These are phyloP conservation scores for Mesorhabditis sp. DNA, from an alignment of 2,888 invertebrate species.

Conservation along the genomic window DNA sequence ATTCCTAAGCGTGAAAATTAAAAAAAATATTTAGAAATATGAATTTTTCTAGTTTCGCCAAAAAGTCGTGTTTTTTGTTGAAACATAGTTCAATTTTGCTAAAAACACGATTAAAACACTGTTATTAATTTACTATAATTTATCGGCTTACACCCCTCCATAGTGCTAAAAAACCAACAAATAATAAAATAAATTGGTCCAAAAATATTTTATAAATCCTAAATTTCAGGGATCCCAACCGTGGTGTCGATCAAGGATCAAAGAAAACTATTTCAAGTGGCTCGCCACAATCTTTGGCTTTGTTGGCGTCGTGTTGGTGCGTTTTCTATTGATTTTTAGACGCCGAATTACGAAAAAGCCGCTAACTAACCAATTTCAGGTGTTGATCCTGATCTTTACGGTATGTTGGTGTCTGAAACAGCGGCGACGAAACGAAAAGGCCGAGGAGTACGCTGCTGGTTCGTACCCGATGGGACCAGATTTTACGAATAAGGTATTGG, in stretches of 20 bases:
- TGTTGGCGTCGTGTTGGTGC: constrained; percentile 33
- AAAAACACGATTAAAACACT: no score
- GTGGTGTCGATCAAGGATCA: constrained; percentile 56
- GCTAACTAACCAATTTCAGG: constrained; percentile 11
- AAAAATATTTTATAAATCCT: neutral
- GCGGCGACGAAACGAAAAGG: constrained; percentile 24
- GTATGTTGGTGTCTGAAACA: constrained; percentile 44
- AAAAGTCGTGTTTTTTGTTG: no score
- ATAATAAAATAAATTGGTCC: no score
- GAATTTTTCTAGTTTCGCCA: no score
- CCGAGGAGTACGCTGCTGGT: neutral
- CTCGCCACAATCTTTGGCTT: constrained; percentile 48
- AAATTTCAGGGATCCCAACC: constrained; percentile 46
- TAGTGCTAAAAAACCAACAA: no score
- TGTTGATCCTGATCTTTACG: constrained; percentile 35
- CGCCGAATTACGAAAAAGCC: neutral
- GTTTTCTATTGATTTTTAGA: no score
- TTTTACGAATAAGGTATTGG: neutral
- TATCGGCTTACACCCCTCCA: no score
- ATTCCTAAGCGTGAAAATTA: no score
- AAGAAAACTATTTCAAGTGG: constrained; percentile 56
- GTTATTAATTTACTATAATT: no score
- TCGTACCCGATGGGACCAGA: neutral
- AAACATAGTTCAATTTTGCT: no score
- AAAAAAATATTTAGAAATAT: no score